A percentile compares a stretch with the other conserved stretches of the same genome.
phyloP scores from a whole-genome alignment of 1,140 invertebrate genomes.

The Bathynomus jamesi region DNA sequence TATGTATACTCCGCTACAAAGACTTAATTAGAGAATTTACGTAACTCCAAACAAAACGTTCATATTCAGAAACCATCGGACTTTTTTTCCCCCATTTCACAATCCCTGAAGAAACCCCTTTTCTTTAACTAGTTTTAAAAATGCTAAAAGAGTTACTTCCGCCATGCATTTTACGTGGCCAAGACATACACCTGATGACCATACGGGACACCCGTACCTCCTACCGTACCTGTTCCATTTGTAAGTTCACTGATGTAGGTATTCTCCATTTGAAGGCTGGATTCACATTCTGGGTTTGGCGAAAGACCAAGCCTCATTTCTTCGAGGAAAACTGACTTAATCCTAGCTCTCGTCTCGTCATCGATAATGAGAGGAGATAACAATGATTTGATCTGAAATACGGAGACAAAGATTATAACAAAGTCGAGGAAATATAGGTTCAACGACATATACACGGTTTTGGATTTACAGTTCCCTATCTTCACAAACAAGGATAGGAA shows the following conservation, averaged over 20 bases:
- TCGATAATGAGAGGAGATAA: not conserved
- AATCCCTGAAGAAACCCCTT: not conserved
- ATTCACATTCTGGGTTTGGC: constrained; percentile 46
- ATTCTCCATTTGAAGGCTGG: constrained; percentile 59
- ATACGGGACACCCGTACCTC: too few relatives aligned
- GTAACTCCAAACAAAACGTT: too few relatives aligned
- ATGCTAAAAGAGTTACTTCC: not conserved
- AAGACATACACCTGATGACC: not conserved
- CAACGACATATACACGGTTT: too few relatives aligned
- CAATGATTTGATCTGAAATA: not conserved
- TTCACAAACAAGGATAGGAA: too few relatives aligned
- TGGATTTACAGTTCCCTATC: too few relatives aligned
- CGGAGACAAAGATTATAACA: too few relatives aligned
- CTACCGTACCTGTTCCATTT: constrained; percentile 50
- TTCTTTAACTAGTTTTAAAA: not conserved
- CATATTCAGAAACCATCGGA: too few relatives aligned
- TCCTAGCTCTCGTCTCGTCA: not conserved
- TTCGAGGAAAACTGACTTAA: constrained; percentile 44
- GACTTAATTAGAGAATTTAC: too few relatives aligned
- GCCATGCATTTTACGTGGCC: not conserved
- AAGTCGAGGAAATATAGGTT: too few relatives aligned
- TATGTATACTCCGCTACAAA: too few relatives aligned
- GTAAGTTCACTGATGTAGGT: constrained; percentile 56
- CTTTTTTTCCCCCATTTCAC: too few relatives aligned
- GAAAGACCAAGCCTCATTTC: constrained; percentile 54